Conservation (phyloP, 1,140 invertebrate genomes). For the Lordiphosa clarofinis region DNA sequence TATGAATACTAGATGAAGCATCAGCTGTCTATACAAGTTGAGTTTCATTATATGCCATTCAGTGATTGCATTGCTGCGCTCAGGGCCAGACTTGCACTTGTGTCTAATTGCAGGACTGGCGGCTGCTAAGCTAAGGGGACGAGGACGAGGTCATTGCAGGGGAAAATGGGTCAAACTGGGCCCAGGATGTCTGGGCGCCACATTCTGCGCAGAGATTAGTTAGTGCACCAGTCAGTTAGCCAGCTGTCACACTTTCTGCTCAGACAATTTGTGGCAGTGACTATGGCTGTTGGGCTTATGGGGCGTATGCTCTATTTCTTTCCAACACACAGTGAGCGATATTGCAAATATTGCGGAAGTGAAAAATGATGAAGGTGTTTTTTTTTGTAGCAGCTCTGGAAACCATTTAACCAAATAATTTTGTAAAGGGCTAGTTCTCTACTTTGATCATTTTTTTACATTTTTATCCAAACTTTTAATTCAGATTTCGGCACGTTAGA, state of each 20-base stretch:
- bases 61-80: slow-evolving; percentile 4
- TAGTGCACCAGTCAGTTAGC: slow-evolving; percentile 14
- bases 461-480: no score
- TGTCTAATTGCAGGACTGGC: slow-evolving; percentile 40
- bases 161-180: slow-evolving; percentile 49
- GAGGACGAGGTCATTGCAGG: slow-evolving; percentile 28
- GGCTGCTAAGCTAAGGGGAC: slow-evolving; percentile 7
- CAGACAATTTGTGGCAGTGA: not conserved
- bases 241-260: slow-evolving; percentile 16
- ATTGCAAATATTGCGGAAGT: no score
- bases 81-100: slow-evolving; percentile 28
- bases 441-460: no score
- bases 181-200: slow-evolving; percentile 37
- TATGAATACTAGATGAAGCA: slow-evolving; percentile 23
- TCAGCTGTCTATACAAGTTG: slow-evolving; percentile 26
- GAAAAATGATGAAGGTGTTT: no score
- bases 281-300: slow-evolving; percentile 11
- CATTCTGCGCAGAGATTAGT: slow-evolving; percentile 40
- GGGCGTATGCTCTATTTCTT: slow-evolving; percentile 56
- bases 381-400: no score
- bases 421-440: no score
- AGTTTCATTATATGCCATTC: slow-evolving; percentile 15
- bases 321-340: not conserved
- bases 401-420: no score
- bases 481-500: no score